Percentiles rank a stretch among this genome's conserved stretches.
These are phyloP conservation scores for Serinus canaria DNA, from an alignment of 2,113 vertebrate species.

Conservation along the genomic window DNA sequence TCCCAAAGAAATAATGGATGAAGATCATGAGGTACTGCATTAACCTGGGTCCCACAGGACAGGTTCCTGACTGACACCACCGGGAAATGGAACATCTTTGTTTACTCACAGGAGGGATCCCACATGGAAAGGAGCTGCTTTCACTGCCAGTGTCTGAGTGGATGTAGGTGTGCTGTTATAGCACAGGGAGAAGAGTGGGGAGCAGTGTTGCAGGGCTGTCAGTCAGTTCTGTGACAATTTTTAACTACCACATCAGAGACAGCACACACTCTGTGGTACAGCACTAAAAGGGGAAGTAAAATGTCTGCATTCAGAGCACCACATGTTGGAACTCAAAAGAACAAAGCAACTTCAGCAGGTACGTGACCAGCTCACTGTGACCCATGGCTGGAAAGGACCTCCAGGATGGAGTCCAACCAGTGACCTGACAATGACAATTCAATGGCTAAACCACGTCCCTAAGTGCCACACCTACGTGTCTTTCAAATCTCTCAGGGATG, in stretches of 20 bases:
- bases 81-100: conserved; percentile 11
- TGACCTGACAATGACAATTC: not conserved
- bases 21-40: not conserved
- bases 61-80: not conserved
- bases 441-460: not conserved
- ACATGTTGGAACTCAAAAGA: not conserved
- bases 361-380: not conserved
- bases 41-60: not conserved
- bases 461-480: not conserved
- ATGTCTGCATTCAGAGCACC: not conserved
- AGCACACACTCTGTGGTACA: not conserved
- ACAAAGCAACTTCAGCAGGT: not conserved
- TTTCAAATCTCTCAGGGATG: not conserved
- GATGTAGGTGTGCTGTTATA: not conserved
- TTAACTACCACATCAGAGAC: not conserved
- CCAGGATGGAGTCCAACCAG: not conserved
- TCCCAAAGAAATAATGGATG: not conserved
- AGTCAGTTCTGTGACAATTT: not conserved
- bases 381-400: rapidly evolving
- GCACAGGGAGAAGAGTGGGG: not conserved
- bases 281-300: not conserved
- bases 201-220: not conserved
- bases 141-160: not conserved
- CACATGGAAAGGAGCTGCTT: not conserved
- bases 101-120: conserved; percentile 1